Percentiles rank a stretch among this genome's conserved stretches.
phyloP scores from a whole-genome alignment of 2,888 invertebrate species.

The Zeuzera pyrina region DNA sequence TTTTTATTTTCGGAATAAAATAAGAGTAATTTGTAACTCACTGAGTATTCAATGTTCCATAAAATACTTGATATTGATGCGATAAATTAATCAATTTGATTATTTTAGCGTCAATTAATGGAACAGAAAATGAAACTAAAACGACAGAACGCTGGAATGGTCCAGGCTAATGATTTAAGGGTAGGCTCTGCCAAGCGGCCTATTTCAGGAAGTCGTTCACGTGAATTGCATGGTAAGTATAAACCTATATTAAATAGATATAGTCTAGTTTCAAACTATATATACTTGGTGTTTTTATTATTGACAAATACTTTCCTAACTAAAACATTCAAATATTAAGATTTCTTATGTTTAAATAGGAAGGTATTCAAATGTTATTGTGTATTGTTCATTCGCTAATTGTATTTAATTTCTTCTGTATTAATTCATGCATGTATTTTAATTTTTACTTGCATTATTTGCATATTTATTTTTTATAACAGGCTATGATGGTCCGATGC shows the following conservation, averaged over 20 bases:
- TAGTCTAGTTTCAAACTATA: not conserved
- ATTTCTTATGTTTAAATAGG: no score
- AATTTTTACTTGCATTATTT: slow-evolving; percentile 10
- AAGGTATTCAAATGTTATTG: no score
- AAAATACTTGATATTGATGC: slow-evolving; percentile 1
- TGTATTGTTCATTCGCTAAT: slow-evolving; percentile 23
- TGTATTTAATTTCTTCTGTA: slow-evolving; percentile 30
- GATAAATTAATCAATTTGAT: not conserved
- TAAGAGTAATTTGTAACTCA: no score
- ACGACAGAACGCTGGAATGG: slow-evolving; percentile 87
- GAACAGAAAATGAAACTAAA: slow-evolving; percentile 92
- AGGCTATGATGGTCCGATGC: slow-evolving; percentile 92
- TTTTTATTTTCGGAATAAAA: slow-evolving; percentile 11
- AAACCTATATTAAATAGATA: slow-evolving; percentile 1
- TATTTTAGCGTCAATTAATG: slow-evolving; percentile 83
- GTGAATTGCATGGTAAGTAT: slow-evolving; percentile 78
- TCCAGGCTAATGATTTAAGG: slow-evolving; percentile 87
- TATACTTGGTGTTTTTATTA: no score
- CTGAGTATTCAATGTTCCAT: no score
- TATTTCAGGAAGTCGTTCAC: slow-evolving; percentile 76
- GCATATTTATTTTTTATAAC: slow-evolving; percentile 40
- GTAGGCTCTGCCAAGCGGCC: slow-evolving; percentile 79
- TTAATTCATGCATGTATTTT: slow-evolving; percentile 22
- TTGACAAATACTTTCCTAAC: no score
- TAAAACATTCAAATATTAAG: no score